phyloP scores from a whole-genome alignment of 1,140 invertebrate genomes.

The Penaeus japonicus region DNA sequence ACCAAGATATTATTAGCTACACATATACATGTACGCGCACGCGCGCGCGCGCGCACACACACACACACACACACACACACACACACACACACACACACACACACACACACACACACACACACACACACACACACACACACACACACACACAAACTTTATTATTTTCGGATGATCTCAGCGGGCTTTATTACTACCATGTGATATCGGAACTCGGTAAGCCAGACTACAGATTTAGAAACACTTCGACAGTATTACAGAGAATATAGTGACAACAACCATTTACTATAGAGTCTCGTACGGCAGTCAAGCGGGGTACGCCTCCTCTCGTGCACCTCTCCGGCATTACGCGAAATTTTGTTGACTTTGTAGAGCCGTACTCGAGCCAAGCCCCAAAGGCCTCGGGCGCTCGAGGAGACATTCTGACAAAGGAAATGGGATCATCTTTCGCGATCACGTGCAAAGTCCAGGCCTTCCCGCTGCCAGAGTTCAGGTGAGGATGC shows the following conservation, averaged over 20 bases:
- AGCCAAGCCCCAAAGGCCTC: slow-evolving; percentile 71
- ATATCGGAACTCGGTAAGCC: too few species aligned
- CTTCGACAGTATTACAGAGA: too few species aligned
- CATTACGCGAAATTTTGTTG: slow-evolving; percentile 62
- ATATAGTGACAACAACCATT: too few species aligned
- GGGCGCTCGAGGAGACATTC: slow-evolving; percentile 64
- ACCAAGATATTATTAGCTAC: neutral
- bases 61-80: neutral
- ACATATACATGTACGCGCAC: neutral
- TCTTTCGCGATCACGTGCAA: slow-evolving; percentile 71
- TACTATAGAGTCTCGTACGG: too few species aligned
- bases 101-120: too few species aligned
- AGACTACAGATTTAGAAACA: too few species aligned
- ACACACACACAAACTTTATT: too few species aligned
- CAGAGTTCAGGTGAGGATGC: slow-evolving; percentile 70
- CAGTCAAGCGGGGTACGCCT: too few species aligned
- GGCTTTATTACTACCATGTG: too few species aligned
- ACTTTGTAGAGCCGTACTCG: slow-evolving; percentile 70
- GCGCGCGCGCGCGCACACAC: neutral
- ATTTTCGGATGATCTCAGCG: too few species aligned
- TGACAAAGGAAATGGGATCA: neutral
- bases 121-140: too few species aligned
- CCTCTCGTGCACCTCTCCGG: neutral
- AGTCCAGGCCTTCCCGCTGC: slow-evolving; percentile 77
- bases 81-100: neutral